Evolutionary conservation across 2,113 vertebrate species (phyloP).

Genomic region (Hippocampus barbouri): DNA sequence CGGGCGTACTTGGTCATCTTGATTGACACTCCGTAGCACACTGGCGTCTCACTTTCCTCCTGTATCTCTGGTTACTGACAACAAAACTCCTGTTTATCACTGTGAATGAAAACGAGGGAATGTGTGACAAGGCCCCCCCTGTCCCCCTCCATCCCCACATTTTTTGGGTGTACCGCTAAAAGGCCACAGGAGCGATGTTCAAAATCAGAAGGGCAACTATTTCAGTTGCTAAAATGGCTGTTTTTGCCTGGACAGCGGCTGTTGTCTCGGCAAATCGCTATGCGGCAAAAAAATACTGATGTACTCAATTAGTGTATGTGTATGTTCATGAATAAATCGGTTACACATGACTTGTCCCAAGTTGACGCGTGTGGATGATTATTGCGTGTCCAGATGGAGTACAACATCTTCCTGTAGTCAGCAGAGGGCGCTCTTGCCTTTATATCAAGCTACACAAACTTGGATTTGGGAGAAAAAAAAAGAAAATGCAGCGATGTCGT

Average conservation of each 20-base stretch:
- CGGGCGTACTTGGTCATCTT: background rate
- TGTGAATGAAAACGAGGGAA: conserved; percentile 58
- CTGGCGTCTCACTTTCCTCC: background rate
- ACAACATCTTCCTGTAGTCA: background rate
- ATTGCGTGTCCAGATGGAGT: background rate
- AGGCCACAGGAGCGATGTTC: conserved; percentile 59
- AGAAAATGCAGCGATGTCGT: too few relatives aligned
- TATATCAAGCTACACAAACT: background rate
- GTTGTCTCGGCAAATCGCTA: conserved; percentile 77
- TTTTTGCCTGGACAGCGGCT: conserved; percentile 58
- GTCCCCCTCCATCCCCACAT: background rate
- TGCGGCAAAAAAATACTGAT: conserved; percentile 75
- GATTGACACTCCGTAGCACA: background rate
- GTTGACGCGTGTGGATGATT: background rate
- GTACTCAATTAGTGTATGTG: conserved; percentile 77
- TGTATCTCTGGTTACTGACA: conserved; percentile 8
- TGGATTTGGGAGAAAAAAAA: too few relatives aligned
- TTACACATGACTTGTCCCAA: conserved; percentile 52
- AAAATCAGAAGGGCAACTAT: conserved; percentile 11
- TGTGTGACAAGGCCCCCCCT: conserved; percentile 10
- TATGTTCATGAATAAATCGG: conserved; percentile 79
- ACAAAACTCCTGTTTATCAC: conserved; percentile 54
- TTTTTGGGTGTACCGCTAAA: conserved; percentile 34
- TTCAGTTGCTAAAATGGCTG: background rate
- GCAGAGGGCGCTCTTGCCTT: conserved; percentile 31